These are phyloP conservation scores for Coenonympha arcania DNA, from an alignment of 2,888 invertebrate species.

Conservation along the genomic window DNA sequence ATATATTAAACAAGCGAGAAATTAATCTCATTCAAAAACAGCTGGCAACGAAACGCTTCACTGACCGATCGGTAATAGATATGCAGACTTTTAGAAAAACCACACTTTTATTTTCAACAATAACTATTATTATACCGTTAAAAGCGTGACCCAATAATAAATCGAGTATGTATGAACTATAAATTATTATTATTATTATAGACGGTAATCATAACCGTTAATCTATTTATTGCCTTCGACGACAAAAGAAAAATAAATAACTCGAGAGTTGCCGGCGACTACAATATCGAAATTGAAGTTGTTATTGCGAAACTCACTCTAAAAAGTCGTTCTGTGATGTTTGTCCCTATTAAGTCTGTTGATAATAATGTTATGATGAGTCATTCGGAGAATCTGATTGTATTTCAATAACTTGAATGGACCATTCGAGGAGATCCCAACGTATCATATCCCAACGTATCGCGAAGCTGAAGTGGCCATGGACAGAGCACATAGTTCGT, in stretches of 20 bases:
- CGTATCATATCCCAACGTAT: no score
- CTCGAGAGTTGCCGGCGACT: constrained; percentile 10
- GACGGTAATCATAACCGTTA: constrained; percentile 10
- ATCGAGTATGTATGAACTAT: constrained; percentile 7
- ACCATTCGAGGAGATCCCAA: no score
- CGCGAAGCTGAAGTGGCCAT: no score
- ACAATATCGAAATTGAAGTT: constrained; percentile 14
- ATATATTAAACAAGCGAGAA: constrained; percentile 41
- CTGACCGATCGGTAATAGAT: constrained; percentile 25
- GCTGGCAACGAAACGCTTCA: constrained; percentile 30
- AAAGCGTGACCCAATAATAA: constrained; percentile 11
- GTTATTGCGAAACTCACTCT: constrained; percentile 11
- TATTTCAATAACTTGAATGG: no score
- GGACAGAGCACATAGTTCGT: no score
- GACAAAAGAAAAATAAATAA: constrained; percentile 13
- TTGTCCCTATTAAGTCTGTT: no score
- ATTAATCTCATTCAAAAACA: constrained; percentile 39
- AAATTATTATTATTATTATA: constrained; percentile 12
- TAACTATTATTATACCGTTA: background rate
- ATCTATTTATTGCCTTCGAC: constrained; percentile 11
- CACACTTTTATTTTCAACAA: constrained; percentile 4
- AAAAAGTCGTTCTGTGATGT: constrained; percentile 1
- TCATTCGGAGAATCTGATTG: no score
- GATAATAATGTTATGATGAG: no score
- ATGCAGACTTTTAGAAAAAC: background rate